Evolutionary conservation across 2,888 invertebrate species (phyloP), one percentile per base, ranked within the genome.

Genomic region (Orthosia gothica): DNA sequence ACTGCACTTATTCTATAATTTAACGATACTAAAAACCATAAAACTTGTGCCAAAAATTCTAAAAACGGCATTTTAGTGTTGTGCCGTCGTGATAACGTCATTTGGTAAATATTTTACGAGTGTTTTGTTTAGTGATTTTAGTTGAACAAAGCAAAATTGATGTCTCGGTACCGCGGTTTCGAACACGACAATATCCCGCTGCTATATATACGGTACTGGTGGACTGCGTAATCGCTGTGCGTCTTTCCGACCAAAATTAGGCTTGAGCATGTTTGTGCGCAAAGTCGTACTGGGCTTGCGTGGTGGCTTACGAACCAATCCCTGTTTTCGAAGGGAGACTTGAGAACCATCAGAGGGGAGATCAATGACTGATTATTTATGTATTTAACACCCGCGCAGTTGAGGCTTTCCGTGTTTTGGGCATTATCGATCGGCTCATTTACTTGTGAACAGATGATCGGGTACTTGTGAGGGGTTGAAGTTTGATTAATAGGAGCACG

Each of bases 221-320:
- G 16, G 58, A 26, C 57, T 76, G 76, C 76, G 76, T 76, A 76
- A 76, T 77, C 23, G 71, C 18, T 70, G 45, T 77, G 76, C 78
- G 76, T 76, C 70, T 63, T 70, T 57, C 13, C 40, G n/a, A 18
- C 77, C 40, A 61, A 62, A 26, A 12, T 69, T 40, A n/a, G 12
- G 18, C 26, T 26, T 69, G 45, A 26, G 26, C 20, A 52, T 49
- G 47, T 23, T n/a, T 23, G 61, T 68, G 76, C 74, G 74, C 74
- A 75, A 23, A 58, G 20, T 20, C 65, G 20, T 26, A 59, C 59
- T 76, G 76, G 23, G 76, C 74, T 47, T 75, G 74, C 76, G 74
- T 75, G 23, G 52, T 16, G 49, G 23, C 47, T 59, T 54, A 67
- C 32, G 32, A 13, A 7, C 32, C 5, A 23, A 59, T 49, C 15